Conservation (phyloP, 2,113 vertebrate species). For the Scolopax mira region DNA sequence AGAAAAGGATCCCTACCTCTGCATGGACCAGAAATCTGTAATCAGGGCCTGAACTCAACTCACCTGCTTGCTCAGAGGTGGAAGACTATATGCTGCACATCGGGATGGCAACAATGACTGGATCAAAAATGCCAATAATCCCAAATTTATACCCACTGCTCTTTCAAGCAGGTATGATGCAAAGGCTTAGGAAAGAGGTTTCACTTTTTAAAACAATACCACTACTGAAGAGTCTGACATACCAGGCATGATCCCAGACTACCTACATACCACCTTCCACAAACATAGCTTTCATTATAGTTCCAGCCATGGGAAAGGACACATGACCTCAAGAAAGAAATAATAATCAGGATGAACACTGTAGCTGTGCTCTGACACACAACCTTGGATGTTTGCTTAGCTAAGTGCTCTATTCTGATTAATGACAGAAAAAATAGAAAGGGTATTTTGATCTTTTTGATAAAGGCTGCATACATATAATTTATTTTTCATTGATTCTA, state of each 20-base stretch:
- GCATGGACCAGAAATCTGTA: not conserved
- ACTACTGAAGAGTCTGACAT: not conserved
- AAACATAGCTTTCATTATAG: rapidly evolving
- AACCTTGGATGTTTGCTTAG: not conserved
- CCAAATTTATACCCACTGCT: not conserved
- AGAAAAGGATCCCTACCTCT: not conserved
- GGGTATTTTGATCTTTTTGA: not conserved
- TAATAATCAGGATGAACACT: not conserved
- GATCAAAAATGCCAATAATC: not conserved
- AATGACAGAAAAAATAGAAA: not conserved
- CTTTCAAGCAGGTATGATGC: not conserved
- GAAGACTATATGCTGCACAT: not conserved
- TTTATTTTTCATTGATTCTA: slow-evolving; percentile 26
- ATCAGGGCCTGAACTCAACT: not conserved
- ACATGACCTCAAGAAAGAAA: not conserved
- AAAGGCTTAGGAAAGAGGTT: not conserved
- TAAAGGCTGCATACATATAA: not conserved
- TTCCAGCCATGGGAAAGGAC: not conserved
- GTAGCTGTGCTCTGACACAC: not conserved
- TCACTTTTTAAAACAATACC: not conserved
- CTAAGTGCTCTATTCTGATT: not conserved
- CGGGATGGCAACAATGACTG: not conserved
- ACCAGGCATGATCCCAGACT: not conserved
- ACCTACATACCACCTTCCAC: not conserved
- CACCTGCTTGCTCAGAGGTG: not conserved